These are phyloP conservation scores for Andrena dorsata DNA, from an alignment of 2,888 invertebrate genomes.

Conservation along the genomic window DNA sequence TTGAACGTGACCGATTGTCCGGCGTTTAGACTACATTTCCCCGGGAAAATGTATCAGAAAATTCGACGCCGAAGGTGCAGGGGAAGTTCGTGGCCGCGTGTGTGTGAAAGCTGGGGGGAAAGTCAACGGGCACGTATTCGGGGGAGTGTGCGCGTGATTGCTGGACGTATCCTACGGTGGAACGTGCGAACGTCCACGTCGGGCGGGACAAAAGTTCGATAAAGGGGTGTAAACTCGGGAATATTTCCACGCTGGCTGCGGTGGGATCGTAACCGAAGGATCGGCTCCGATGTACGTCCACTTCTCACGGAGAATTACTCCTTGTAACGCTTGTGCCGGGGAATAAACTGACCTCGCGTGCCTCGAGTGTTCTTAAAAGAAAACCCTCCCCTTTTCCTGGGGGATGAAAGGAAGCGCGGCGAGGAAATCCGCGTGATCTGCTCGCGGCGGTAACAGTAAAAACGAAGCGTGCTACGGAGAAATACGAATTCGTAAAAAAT, in stretches of 20 bases:
- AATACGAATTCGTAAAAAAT: neutral
- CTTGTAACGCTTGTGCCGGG: neutral
- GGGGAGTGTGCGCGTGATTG: conserved; percentile 44
- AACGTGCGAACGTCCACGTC: conserved; percentile 31
- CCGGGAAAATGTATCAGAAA: conserved; percentile 32
- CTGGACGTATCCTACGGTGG: conserved; percentile 35
- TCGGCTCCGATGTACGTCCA: neutral
- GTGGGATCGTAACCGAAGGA: neutral
- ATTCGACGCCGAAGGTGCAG: conserved; percentile 25
- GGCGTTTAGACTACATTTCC: conserved; percentile 43
- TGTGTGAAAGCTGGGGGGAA: conserved; percentile 48
- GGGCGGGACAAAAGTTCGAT: conserved; percentile 31
- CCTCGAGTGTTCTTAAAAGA: neutral
- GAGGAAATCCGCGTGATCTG: too few species aligned
- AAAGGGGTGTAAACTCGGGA: conserved; percentile 30
- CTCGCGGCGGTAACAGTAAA: too few species aligned
- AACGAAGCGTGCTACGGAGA: too few species aligned
- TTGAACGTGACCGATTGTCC: conserved; percentile 54
- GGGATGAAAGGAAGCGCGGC: too few species aligned
- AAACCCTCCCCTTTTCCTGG: neutral
- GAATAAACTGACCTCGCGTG: neutral
- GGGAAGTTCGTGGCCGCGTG: neutral
- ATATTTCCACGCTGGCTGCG: conserved; percentile 9
- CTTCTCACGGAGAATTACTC: conserved; percentile 5
- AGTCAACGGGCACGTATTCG: conserved; percentile 56